Base-by-base conservation (phyloP, 2,113 vertebrate species). In the Vidua chalybeata region DNA sequence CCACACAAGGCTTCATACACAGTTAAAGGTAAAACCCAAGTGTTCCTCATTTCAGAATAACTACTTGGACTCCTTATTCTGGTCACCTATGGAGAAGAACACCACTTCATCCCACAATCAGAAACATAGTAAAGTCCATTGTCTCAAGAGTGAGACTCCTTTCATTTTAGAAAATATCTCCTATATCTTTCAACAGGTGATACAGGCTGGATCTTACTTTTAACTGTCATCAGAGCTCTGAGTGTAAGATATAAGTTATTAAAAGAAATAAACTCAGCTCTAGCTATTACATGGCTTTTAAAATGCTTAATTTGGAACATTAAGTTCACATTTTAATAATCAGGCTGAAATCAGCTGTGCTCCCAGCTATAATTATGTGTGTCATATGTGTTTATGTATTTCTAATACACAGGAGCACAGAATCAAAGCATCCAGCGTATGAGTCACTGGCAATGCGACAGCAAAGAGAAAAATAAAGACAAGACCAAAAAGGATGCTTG, bases 281-380 rank as follows among this genome's bases (percentile, higher is more conserved):
- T 64, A 93, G 79, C 48, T 90, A 64, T 88, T 89, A 84, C 31
- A 64, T 19, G 64, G 51, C 55, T 90, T 94, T 90, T 54, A 79
- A 48, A 90, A 75, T 31, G 77, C 45, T 90, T 90, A 66, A 87
- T 90, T 82, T 90, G 80, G 69, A 62, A 88, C n/a, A 46, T 49
- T 84, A 89, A 72, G 27, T 88, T 75, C 49, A 74, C 28, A 54
- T 71, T 77, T 92, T 67, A 89, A 94, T 23, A 82, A 52, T 48
- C 43, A 28, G 83, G 48, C 72, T 82, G 84, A 81, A 90, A 89
- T 89, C 72, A 90, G 68, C 74, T 91, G 33, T 66, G 56, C 64
- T 94, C 71, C 72, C 78, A 91, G 90, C 68, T 91, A 91, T 67
- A 87, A 87, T 91, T 94, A 83, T 19, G 46, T 59, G 31, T 78